phyloP scores from a whole-genome alignment of 2,888 invertebrate species.

The Herminia tarsipennalis region DNA sequence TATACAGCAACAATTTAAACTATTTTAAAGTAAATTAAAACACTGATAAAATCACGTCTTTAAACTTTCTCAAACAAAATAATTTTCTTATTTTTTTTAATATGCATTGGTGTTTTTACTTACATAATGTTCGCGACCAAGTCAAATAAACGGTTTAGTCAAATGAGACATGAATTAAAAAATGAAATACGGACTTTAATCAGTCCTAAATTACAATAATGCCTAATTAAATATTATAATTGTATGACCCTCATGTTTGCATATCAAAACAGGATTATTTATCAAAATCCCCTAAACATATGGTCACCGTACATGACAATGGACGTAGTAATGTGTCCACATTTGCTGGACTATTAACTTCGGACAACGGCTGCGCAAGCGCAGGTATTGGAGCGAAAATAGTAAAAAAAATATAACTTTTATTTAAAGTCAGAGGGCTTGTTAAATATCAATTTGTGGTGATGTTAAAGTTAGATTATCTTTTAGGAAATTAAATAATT shows the following conservation, averaged over 20 bases:
- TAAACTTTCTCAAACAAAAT: no score
- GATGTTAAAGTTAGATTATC: conserved; percentile 21
- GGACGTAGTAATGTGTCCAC: conserved; percentile 61
- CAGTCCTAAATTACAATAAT: conserved; percentile 16
- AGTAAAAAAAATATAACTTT: conserved; percentile 32
- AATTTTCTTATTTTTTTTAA: no score
- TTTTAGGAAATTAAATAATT: conserved; percentile 20
- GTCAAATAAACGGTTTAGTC: no score
- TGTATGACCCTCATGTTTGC: conserved; percentile 14
- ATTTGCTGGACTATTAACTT: conserved; percentile 71
- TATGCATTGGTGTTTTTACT: no score
- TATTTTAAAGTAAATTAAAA: no score
- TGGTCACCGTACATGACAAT: conserved; percentile 56
- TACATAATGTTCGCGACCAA: no score
- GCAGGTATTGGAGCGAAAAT: conserved; percentile 56
- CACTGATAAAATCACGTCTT: no score
- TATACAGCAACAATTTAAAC: no score
- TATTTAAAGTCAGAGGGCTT: conserved; percentile 26
- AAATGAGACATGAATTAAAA: conserved; percentile 12
- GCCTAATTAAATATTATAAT: conserved; percentile 6
- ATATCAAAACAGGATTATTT: conserved; percentile 30
- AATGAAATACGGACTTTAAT: conserved; percentile 14
- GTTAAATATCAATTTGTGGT: conserved; percentile 41
- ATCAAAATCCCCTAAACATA: conserved; percentile 27
- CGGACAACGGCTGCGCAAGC: conserved; percentile 50